Conservation (phyloP, 2,797 vertebrate species). For the Mastacembelus armatus region DNA sequence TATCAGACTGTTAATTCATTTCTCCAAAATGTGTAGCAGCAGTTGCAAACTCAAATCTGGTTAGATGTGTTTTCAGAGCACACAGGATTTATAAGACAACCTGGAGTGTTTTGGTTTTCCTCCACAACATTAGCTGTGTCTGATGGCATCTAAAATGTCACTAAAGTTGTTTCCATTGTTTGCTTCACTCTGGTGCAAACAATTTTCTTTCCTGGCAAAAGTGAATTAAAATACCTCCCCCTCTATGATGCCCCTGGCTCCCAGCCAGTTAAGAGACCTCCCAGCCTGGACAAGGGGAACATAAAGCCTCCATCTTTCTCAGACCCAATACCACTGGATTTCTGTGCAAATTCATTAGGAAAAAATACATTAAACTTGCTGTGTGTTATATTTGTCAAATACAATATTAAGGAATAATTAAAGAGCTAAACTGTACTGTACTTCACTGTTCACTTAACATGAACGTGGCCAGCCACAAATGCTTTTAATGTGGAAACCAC, state of each 20-base stretch:
- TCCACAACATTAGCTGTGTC: conserved; percentile 4
- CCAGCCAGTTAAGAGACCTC: conserved; percentile 54
- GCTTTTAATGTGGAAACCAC: neutral
- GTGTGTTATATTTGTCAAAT: too few relatives aligned
- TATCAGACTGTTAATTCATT: neutral
- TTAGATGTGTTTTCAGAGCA: neutral
- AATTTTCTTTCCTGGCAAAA: conserved; percentile 61
- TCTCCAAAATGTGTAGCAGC: neutral
- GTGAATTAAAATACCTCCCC: conserved; percentile 72
- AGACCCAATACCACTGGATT: conserved; percentile 2
- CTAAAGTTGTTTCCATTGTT: conserved; percentile 39
- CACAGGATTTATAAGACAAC: conserved; percentile 8
- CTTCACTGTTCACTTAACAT: neutral
- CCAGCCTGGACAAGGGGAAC: conserved; percentile 31
- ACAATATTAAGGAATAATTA: too few relatives aligned
- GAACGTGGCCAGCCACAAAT: conserved; percentile 4
- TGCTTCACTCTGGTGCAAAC: conserved; percentile 49
- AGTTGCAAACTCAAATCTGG: neutral
- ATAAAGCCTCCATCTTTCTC: conserved; percentile 31
- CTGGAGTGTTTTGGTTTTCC: neutral
- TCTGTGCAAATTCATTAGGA: neutral
- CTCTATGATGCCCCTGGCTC: conserved; percentile 56
- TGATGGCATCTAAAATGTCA: conserved; percentile 3
- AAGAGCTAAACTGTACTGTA: conserved; percentile 4
- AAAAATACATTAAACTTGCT: too few relatives aligned